Base-by-base conservation (phyloP, 2,888 invertebrate genomes). In the Plagiodera versicolora region DNA sequence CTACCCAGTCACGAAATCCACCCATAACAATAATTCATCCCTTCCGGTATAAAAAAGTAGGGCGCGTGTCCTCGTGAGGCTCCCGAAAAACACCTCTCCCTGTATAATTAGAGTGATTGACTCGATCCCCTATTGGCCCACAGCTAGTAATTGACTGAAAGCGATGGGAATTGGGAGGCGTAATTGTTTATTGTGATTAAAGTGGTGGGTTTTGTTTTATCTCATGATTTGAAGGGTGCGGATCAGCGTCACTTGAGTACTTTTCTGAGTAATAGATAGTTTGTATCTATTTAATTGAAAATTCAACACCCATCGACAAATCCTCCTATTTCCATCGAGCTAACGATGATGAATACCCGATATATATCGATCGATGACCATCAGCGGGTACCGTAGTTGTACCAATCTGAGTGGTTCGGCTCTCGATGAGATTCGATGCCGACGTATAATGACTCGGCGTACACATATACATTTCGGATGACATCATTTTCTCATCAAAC, bases 401-500 rank as follows among this genome's bases (percentile, higher is more conserved):
- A 11, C 57, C 53, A 56, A 54, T 61, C 54, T 58, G 55, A 61
- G 57, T 58, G 54, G 14, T 39, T 14, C 72, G 72, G 71, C 71
- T 61, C 72, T 32, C 24, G 24, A 24, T 24, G 24, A n/a, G n/a
- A n/a, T 6, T 76, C 8, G 32, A 32, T 32, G 32, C 32, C 39
- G 39, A 39, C 39, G 4, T 39, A 39, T 79, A 78, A 79, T 78
- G 79, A 78, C 71, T 68, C 76, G 70, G 77, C 77, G 76, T 77
- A 75, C 75, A 77, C 75, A 75, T 77, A 76, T 76, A 74, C 74
- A 74, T 74, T 73, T 75, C 68, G 70, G 75, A 77, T 79, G 79
- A 78, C 78, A 79, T 78, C 79, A 79, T 78, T 79, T 77, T 78
- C 75, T 76, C 78, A 79, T 78, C 79, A 77, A 76, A 75, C 75